phyloP scores from a whole-genome alignment of 2,797 vertebrate genomes.

The Tokudaia tokunoshimensis region DNA sequence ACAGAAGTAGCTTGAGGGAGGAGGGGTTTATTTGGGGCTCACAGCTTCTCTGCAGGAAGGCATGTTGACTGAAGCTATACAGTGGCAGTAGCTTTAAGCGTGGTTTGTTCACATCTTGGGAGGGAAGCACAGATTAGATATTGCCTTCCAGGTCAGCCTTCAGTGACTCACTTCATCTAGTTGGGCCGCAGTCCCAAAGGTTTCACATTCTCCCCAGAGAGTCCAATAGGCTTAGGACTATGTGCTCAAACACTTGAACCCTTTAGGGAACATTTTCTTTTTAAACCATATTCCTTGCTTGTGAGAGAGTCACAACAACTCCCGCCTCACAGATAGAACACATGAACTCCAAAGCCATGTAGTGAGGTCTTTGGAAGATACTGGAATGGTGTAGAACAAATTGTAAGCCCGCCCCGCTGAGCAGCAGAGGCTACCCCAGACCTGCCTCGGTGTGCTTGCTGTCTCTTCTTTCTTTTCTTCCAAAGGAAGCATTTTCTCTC shows the following conservation, averaged over 20 bases:
- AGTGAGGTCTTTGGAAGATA: background rate
- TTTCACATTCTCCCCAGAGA: background rate
- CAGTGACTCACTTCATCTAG: background rate
- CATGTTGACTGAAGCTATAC: background rate
- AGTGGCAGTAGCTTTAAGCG: background rate
- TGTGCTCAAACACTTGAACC: background rate
- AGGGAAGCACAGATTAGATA: background rate
- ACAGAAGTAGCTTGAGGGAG: background rate
- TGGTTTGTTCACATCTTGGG: background rate
- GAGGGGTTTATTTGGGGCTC: background rate
- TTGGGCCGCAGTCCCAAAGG: background rate
- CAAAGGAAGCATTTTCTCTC: background rate
- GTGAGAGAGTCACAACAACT: background rate
- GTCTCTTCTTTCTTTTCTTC: background rate
- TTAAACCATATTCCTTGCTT: background rate
- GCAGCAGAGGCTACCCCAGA: background rate
- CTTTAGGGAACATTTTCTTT: background rate
- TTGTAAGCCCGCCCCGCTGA: too few relatives aligned
- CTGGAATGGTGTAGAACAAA: background rate
- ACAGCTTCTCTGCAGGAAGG: background rate
- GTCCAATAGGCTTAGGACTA: background rate
- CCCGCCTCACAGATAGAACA: background rate
- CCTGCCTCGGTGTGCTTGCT: accelerated
- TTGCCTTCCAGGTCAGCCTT: too few relatives aligned
- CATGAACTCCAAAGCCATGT: background rate